Percentiles rank a stretch among this genome's conserved stretches.
These are phyloP conservation scores for Sesia bembeciformis DNA, from an alignment of 2,888 invertebrate genomes.

Conservation along the genomic window DNA sequence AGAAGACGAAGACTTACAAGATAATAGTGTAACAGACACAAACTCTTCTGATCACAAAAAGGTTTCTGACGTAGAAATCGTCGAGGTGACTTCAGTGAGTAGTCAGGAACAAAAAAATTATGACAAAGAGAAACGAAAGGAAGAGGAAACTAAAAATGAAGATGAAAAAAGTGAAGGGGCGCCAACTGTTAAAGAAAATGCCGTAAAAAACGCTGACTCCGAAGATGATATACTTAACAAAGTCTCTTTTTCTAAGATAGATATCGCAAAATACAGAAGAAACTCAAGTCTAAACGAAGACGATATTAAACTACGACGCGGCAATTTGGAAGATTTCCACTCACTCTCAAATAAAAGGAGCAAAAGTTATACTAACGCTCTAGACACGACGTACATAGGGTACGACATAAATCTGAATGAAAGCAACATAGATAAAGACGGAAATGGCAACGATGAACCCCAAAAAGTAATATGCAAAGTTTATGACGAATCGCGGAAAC, in stretches of 20 bases:
- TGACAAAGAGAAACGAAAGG: conserved; percentile 7
- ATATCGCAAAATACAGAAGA: conserved; percentile 55
- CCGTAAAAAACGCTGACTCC: conserved; percentile 22
- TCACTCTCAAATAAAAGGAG: conserved; percentile 51
- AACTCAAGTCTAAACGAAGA: conserved; percentile 66
- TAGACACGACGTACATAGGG: conserved; percentile 39
- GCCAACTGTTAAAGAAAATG: conserved; percentile 1
- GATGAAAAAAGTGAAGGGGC: not conserved
- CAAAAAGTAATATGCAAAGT: conserved; percentile 60
- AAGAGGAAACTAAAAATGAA: conserved; percentile 9
- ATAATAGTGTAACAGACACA: conserved; percentile 8
- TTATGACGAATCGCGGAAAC: conserved; percentile 46
- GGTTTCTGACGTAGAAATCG: conserved; percentile 6
- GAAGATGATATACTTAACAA: conserved; percentile 42
- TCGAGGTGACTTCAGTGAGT: conserved; percentile 2
- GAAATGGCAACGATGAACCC: conserved; percentile 52
- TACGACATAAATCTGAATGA: conserved; percentile 60
- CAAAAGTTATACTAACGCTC: conserved; percentile 53
- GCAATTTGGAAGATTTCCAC: conserved; percentile 61
- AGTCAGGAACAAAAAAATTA: not conserved
- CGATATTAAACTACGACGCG: conserved; percentile 53
- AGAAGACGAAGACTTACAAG: conserved; percentile 52
- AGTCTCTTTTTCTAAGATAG: conserved; percentile 50
- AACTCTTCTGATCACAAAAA: conserved; percentile 7
- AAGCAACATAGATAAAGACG: conserved; percentile 27